A percentile compares a stretch with the other conserved stretches of the same genome.
These are phyloP conservation scores for Trachymyrmex cornetzi DNA, from an alignment of 1,140 invertebrate genomes.

Conservation along the genomic window DNA sequence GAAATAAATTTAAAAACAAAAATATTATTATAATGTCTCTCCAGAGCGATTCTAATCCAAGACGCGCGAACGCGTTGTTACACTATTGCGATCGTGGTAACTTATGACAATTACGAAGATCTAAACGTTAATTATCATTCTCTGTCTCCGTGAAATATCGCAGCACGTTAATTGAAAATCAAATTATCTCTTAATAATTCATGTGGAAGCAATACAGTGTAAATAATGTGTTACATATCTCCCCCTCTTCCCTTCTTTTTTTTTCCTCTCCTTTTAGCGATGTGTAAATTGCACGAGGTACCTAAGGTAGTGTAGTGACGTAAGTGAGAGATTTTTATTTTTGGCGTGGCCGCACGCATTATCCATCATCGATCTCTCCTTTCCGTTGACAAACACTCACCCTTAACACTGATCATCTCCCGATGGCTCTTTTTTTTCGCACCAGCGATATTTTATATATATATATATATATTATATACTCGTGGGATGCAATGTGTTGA, in stretches of 20 bases:
- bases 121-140: constrained; percentile 65
- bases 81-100: constrained; percentile 73
- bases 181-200: constrained; percentile 70
- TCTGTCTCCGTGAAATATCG: constrained; percentile 64
- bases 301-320: constrained; percentile 42
- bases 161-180: constrained; percentile 62
- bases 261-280: constrained; percentile 50
- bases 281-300: constrained; percentile 58
- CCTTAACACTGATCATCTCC: not conserved
- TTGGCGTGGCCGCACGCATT: constrained; percentile 37
- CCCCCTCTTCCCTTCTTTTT: constrained; percentile 35
- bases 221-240: constrained; percentile 69
- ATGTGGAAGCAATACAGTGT: constrained; percentile 75
- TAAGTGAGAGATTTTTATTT: constrained; percentile 57
- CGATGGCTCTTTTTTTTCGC: not conserved
- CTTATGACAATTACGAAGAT: constrained; percentile 71
- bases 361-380: constrained; percentile 18
- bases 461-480: not conserved
- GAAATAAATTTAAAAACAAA: constrained; percentile 80
- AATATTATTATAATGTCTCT: constrained; percentile 80
- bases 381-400: constrained; percentile 20
- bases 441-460: constrained; percentile 8
- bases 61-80: constrained; percentile 71
- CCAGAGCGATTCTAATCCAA: constrained; percentile 58
- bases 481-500: constrained; percentile 36